Evolutionary conservation across 2,797 vertebrate genomes (phyloP).

Genomic region (Enteromius radiatus): DNA sequence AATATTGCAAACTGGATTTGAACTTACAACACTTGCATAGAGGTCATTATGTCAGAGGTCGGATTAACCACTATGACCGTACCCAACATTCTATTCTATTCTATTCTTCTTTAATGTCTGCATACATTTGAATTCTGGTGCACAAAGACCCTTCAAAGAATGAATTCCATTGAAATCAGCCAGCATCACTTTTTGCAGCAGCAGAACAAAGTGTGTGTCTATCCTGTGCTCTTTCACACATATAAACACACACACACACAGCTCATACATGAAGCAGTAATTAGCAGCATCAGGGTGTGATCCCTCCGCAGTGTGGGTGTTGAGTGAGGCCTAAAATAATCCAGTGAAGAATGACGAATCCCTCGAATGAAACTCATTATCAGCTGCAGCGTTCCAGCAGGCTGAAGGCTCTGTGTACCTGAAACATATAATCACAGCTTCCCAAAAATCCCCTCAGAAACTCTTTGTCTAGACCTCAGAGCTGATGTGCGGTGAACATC

Average conservation of each 20-base stretch:
- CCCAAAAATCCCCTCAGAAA: constrained; percentile 30
- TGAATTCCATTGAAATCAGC: not conserved
- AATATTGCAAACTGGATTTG: not conserved
- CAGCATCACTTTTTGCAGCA: constrained; percentile 29
- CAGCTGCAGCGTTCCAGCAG: constrained; percentile 26
- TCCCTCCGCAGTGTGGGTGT: constrained; percentile 42
- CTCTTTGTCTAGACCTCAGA: constrained; percentile 36
- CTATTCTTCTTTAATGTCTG: not conserved
- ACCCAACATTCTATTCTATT: constrained; percentile 1
- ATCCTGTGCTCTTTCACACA: constrained; percentile 23
- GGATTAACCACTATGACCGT: not conserved
- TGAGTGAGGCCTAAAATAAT: constrained; percentile 49
- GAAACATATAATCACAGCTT: constrained; percentile 45
- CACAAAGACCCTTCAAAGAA: not conserved
- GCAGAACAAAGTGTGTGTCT: constrained; percentile 37
- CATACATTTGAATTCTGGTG: not conserved
- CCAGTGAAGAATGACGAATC: constrained; percentile 30
- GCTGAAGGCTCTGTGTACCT: constrained; percentile 34
- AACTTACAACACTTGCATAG: not conserved
- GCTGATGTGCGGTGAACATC: not conserved
- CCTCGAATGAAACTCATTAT: constrained; percentile 46
- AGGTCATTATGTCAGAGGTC: not conserved
- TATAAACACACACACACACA: constrained; percentile 4
- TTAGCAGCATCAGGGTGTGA: constrained; percentile 55
- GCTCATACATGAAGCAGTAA: constrained; percentile 41